Evolutionary conservation across 2,888 invertebrate species (phyloP), one percentile per base, ranked within the genome.

Genomic region (Kuschelorhynchus macadamiae): DNA sequence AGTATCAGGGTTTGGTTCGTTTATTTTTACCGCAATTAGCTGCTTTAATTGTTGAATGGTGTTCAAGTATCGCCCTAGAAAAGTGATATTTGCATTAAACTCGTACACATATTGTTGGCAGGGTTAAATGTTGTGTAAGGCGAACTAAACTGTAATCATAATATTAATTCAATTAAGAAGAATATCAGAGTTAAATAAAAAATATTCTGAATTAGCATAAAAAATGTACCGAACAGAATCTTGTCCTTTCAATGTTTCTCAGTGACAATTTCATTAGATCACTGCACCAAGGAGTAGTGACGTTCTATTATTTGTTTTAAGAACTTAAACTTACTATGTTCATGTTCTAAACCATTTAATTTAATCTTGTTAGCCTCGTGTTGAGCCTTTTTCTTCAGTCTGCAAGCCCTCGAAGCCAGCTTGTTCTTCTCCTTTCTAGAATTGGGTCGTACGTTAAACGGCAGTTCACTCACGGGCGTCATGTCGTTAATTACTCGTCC

Each of bases 321-420:
- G n/a, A n/a, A n/a, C n/a, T n/a, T n/a, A n/a, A n/a, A 89, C 92
- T 90, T 86, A 96, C 97, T 93, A 83, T 98, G 98, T 85, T 98
- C 98, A 78, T 90, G 89, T 83, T 97, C 96, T 75, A 98, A 87
- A 33, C 98, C 98, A 81, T 90, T 94, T 1, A 98, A 85, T 85
- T 98, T 98, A 61, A 98, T 90, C 85, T 98, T 98, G 82, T 98
- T 98, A 1, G 98, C 98, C 85, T 98, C 98, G 82, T 98, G 98
- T 81, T 98, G 98, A 2, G 98, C 98, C 85, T 98, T 98, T 85
- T 98, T 98, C 88, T 98, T 98, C 79, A 98, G 87, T 32, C 98
- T 90, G 82, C 98, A 98, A 30, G 97, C 98, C 70, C 98, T 90
- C 0, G 98, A 98, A 8, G 98, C 98, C 60, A 98, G 86, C 85